phyloP scores from a whole-genome alignment of 2,113 vertebrate species.

The Daphoenositta chrysoptera region DNA sequence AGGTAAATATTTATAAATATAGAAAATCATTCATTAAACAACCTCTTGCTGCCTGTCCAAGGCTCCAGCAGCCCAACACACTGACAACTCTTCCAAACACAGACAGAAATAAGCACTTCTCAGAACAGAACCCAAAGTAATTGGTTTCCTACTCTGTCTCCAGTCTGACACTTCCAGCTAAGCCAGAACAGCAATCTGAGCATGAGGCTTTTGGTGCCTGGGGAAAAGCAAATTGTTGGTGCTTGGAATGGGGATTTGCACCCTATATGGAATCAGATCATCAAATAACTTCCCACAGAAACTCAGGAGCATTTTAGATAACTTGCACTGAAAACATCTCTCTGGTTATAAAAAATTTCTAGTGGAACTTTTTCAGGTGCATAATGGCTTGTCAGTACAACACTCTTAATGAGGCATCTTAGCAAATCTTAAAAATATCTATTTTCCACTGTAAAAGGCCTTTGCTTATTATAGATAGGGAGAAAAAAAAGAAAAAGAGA shows the following conservation, averaged over 20 bases:
- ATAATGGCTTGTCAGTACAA: not conserved
- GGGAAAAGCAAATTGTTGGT: not conserved
- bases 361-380: not conserved
- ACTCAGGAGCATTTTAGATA: not conserved
- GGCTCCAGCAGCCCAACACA: not conserved
- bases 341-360: not conserved
- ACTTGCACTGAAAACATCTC: not conserved
- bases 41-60: not conserved
- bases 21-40: not conserved
- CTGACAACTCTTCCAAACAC: not conserved
- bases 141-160: not conserved
- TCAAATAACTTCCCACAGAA: not conserved
- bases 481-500: not conserved
- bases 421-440: not conserved
- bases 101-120: not conserved
- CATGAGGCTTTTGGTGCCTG: rapidly evolving
- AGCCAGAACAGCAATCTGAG: not conserved
- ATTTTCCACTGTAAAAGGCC: not conserved
- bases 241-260: not conserved
- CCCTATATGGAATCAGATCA: not conserved
- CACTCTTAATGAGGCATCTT: not conserved
- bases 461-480: not conserved
- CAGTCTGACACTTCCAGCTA: not conserved
- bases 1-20: not conserved
- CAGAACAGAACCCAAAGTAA: not conserved